Evolutionary conservation across 2,797 vertebrate genomes (phyloP).

Genomic region (Caiman crocodilus): DNA sequence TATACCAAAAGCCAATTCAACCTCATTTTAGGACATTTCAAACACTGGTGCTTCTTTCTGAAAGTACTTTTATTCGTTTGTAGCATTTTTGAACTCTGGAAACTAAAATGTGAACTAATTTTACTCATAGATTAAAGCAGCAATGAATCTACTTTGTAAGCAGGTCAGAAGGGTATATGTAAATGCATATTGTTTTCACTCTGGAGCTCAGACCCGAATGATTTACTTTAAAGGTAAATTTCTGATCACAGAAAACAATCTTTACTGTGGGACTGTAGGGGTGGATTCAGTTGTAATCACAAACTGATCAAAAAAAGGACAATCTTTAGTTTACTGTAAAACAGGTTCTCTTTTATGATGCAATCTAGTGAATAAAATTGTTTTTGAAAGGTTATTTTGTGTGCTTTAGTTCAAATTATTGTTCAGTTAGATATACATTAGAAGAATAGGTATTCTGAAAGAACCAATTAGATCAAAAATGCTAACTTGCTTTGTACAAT

Average conservation of each 20-base stretch:
- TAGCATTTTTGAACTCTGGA: not conserved
- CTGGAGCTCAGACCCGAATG: constrained; percentile 23
- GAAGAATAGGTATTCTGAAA: not conserved
- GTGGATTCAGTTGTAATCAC: not conserved
- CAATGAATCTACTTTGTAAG: not conserved
- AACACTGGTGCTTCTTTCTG: not conserved
- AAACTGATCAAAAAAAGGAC: not conserved
- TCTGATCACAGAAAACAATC: not conserved
- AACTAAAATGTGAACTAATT: not conserved
- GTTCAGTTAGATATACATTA: not conserved
- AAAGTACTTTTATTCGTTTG: constrained; percentile 16
- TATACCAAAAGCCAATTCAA: not conserved
- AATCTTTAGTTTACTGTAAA: not conserved
- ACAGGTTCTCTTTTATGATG: not conserved
- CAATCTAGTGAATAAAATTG: not conserved
- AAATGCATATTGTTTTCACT: constrained; percentile 38
- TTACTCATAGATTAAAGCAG: not conserved
- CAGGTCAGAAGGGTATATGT: constrained; percentile 10
- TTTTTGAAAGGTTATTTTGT: not conserved
- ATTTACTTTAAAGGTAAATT: constrained; percentile 27
- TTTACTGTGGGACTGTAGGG: constrained; percentile 4
- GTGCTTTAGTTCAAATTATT: not conserved
- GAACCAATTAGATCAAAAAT: not conserved
- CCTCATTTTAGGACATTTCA: not conserved
- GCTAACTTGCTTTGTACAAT: not conserved